Base-by-base conservation (phyloP, 2,888 invertebrate species). In the Cerceris ruficornis region DNA sequence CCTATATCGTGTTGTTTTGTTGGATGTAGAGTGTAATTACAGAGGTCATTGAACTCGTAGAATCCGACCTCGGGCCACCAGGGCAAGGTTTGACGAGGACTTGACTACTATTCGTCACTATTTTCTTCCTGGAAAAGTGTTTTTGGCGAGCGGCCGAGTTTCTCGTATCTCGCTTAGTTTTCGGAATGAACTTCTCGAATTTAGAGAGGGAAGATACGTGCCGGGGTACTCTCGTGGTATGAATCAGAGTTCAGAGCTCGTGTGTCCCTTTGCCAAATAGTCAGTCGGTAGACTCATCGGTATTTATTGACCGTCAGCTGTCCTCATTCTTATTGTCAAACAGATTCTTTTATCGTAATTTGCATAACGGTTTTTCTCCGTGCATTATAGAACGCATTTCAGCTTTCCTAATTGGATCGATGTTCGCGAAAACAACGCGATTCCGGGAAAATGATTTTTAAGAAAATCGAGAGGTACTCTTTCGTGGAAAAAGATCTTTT, bases 231-330 rank as follows among this genome's bases (percentile, higher is more conserved):
- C 6, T 49, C 11, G 15, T 50, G n/a, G 64, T 43, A 52, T 84
- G 84, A 82, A 66, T 83, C 77, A 83, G 72, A 76, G 62, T 73
- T 69, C 69, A 64, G 42, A 71, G 66, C 70, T 66, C 59, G 46
- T 43, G 41, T 61, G 70, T 68, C 42, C 64, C 42, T 68, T 64
- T 84, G 80, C 82, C 84, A 84, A 84, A 84, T 75, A 82, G 70
- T 28, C 55, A 52, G 58, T 60, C 49, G 68, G 55, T 71, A 66
- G 58, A 76, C 69, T 80, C 84, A 84, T 75, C 75, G 75, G 81
- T 84, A 84, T 84, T 84, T 84, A 78, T 78, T 68, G 59, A 70
- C 60, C 61, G 68, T 77, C 81, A 80, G 65, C 58, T 69, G 77
- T 75, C 43, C 65, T 11, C 58, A 15, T 77, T 77, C 54, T 11